Base-by-base conservation (phyloP, 2,888 invertebrate genomes). In the Cryptocheilus praepositus region DNA sequence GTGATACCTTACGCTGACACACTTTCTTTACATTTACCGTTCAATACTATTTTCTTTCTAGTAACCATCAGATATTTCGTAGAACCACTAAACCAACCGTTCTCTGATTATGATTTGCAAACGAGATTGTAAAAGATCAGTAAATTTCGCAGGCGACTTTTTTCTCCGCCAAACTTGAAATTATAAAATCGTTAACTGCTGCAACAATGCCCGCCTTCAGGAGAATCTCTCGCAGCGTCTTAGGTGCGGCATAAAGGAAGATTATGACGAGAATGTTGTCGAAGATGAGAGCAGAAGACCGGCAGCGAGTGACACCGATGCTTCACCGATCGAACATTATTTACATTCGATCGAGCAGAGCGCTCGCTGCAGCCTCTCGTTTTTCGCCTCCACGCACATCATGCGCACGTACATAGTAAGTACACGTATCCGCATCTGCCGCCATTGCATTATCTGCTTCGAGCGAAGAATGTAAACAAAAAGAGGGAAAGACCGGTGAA, bases 331-430 rank as follows among this genome's bases (percentile, higher is more conserved):
- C 74, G 61, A 66, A 59, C 74, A 73, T 79, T 79, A 76, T 76
- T 79, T 68, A 76, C 78, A 73, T 73, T 73, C 79, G 79, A 79
- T 79, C 69, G 73, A 78, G 79, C 79, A 74, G 67, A 74, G 60
- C 58, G 76, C 45, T 64, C 69, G 70, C 18, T 57, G 70, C 53
- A 65, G 69, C 69, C 69, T 74, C 71, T 72, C 66, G 79, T 79
- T 78, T 78, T 73, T 71, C 78, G 70, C 73, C 64, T 76, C 65
- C 68, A 71, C 79, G 79, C 79, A 70, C 74, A 74, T 70, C 60
- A 70, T 58, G 63, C 56, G 54, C 75, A 70, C 75, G 76, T 19
- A 36, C 36, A 36, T 36, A 49, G 49, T 74, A 74, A 77, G 74
- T 57, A 71, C 74, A 53, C 21, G 66, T 60, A 45, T 62, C 58